These are phyloP conservation scores for Pomacea canaliculata DNA, from an alignment of 2,888 invertebrate species.

Conservation along the genomic window DNA sequence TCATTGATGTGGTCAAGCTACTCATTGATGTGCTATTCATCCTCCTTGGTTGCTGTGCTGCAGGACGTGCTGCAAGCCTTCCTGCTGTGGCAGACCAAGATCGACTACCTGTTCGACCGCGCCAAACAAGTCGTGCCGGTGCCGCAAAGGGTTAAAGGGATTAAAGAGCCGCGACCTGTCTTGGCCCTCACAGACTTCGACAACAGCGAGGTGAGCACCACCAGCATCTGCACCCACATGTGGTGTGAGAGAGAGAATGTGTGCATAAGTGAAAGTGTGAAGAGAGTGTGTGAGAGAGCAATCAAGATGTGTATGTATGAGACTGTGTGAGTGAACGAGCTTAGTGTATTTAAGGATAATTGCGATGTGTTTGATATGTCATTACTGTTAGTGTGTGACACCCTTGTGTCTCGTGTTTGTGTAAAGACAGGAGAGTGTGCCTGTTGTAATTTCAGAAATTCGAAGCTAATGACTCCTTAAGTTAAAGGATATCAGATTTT, in stretches of 20 bases:
- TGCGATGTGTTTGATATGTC: neutral
- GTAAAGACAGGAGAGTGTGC: no score
- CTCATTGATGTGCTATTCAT: no score
- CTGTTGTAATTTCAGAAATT: no score
- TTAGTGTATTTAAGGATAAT: no score
- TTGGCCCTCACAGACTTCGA: conserved; percentile 59
- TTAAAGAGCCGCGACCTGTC: conserved; percentile 55
- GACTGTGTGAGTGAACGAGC: neutral
- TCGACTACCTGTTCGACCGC: conserved; percentile 58
- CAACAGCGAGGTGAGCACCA: conserved; percentile 51
- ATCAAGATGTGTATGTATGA: no score
- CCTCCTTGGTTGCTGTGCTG: neutral
- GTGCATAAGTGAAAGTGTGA: neutral
- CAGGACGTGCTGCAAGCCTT: conserved; percentile 64
- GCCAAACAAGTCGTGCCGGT: conserved; percentile 62
- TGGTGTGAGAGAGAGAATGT: conserved; percentile 6
- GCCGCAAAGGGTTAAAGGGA: conserved; percentile 45
- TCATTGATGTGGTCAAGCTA: no score
- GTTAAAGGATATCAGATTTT: no score
- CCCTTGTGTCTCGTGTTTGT: no score
- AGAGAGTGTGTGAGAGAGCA: no score
- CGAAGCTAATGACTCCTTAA: no score
- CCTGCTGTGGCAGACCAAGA: conserved; percentile 65
- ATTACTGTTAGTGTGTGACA: no score
- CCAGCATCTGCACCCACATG: neutral